Evolutionary conservation across 2,888 invertebrate species (phyloP).

Genomic region (Elysia crispata): DNA sequence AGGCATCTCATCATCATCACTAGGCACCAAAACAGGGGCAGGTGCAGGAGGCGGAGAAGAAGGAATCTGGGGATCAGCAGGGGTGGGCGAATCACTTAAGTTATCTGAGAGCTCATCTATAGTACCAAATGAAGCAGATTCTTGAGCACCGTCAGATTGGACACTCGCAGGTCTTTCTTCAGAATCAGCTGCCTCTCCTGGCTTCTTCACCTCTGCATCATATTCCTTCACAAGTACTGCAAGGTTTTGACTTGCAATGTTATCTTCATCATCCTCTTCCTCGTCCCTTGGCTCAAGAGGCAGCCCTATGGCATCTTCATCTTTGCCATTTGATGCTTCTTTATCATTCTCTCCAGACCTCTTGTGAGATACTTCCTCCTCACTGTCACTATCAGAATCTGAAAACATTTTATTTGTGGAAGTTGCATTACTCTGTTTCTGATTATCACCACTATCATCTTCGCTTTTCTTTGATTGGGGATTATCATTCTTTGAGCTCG

Average conservation of each 20-base stretch:
- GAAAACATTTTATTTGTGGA: constrained; percentile 37
- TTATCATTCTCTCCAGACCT: constrained; percentile 11
- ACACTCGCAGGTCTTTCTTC: constrained; percentile 35
- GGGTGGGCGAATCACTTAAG: constrained; percentile 34
- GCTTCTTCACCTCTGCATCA: constrained; percentile 53
- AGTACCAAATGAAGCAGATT: constrained; percentile 54
- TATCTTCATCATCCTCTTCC: constrained; percentile 52
- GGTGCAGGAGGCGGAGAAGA: constrained; percentile 49
- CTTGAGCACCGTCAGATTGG: constrained; percentile 33
- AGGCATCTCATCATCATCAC: constrained; percentile 46
- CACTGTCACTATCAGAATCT: constrained; percentile 51
- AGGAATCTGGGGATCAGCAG: constrained; percentile 41
- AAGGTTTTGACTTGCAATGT: constrained; percentile 50
- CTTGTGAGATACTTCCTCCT: constrained; percentile 53
- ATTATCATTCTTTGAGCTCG: background rate
- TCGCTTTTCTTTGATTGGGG: constrained; percentile 29
- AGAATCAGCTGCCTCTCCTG: constrained; percentile 58
- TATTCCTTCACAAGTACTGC: constrained; percentile 52
- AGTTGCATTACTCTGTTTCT: constrained; percentile 38
- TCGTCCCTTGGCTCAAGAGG: constrained; percentile 37
- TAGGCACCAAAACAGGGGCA: constrained; percentile 47
- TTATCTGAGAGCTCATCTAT: constrained; percentile 52
- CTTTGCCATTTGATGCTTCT: constrained; percentile 10
- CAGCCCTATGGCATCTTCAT: constrained; percentile 31
- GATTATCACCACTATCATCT: constrained; percentile 50